phyloP scores from a whole-genome alignment of 2,888 invertebrate species.

The Sinopyrophorus schimmeli region DNA sequence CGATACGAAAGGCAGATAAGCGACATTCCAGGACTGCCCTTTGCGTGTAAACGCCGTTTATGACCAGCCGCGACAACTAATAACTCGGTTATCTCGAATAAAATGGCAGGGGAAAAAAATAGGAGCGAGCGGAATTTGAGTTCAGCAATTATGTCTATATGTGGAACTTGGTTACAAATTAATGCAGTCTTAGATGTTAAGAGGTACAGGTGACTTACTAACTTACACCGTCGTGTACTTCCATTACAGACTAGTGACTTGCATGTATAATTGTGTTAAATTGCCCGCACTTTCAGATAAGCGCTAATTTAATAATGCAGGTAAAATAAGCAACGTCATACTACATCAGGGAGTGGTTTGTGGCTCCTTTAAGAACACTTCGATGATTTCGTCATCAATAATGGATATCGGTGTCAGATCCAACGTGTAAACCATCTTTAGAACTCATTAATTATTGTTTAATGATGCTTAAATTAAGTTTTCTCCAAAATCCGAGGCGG shows the following conservation, averaged over 20 bases:
- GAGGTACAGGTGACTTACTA: conserved; percentile 32
- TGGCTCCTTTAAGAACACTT: conserved; percentile 39
- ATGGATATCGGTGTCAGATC: conserved; percentile 32
- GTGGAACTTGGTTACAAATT: conserved; percentile 25
- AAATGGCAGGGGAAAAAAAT: too few relatives aligned
- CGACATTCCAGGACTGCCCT: too few relatives aligned
- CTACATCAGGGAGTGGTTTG: conserved; percentile 38
- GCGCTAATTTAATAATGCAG: conserved; percentile 46
- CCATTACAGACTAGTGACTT: conserved; percentile 43
- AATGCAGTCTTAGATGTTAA: conserved; percentile 24
- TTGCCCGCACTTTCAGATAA: conserved; percentile 46
- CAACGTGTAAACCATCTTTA: conserved; percentile 32
- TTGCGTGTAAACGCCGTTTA: too few relatives aligned
- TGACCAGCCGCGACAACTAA: too few relatives aligned
- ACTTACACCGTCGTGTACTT: conserved; percentile 26
- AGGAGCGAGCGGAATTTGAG: too few relatives aligned
- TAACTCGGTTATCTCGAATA: too few relatives aligned
- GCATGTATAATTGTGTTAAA: conserved; percentile 49
- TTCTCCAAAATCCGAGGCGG: too few relatives aligned
- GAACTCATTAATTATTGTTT: conserved; percentile 35
- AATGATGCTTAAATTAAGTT: conserved; percentile 31
- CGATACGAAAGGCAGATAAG: too few relatives aligned
- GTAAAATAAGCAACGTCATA: conserved; percentile 42
- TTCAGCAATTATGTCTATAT: conserved; percentile 16
- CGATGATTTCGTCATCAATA: conserved; percentile 39